phyloP scores from a whole-genome alignment of 2,888 invertebrate species.

The Caenorhabditis becei region DNA sequence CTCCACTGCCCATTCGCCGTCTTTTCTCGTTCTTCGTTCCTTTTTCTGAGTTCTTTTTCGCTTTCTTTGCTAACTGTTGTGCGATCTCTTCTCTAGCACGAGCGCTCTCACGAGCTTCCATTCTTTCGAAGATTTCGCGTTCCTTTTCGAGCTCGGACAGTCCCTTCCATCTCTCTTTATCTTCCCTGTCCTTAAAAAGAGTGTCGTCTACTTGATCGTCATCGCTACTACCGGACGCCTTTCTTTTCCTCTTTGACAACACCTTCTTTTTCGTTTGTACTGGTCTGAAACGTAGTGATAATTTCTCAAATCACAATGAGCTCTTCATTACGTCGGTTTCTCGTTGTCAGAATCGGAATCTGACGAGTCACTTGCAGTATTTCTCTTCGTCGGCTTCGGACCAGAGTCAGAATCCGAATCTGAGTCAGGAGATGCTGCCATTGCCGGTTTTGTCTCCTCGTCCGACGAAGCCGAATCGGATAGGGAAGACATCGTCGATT shows the following conservation, averaged over 20 bases:
- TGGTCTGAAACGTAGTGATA: slow-evolving; percentile 28
- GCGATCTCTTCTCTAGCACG: slow-evolving; percentile 84
- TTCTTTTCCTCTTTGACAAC: slow-evolving; percentile 39
- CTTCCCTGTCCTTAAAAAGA: slow-evolving; percentile 96
- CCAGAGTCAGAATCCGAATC: slow-evolving; percentile 42
- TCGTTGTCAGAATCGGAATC: slow-evolving; percentile 49
- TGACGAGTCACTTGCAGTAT: slow-evolving; percentile 25
- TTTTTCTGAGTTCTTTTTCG: slow-evolving; percentile 43
- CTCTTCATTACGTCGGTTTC: slow-evolving; percentile 21
- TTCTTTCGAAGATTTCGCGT: slow-evolving; percentile 96
- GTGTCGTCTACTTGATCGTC: slow-evolving; percentile 57
- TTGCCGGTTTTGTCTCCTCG: slow-evolving; percentile 11
- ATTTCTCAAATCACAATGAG: background rate
- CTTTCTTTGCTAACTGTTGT: slow-evolving; percentile 55
- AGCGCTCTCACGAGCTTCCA: slow-evolving; percentile 94
- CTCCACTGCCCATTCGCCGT: slow-evolving; percentile 86
- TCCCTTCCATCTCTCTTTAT: slow-evolving; percentile 90
- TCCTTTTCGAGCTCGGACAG: slow-evolving; percentile 98
- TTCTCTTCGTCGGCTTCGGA: slow-evolving; percentile 22
- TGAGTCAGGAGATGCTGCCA: slow-evolving; percentile 6
- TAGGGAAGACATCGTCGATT: slow-evolving; percentile 35
- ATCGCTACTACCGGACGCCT: slow-evolving; percentile 48
- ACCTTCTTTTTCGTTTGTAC: slow-evolving; percentile 39
- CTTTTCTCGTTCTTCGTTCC: slow-evolving; percentile 62
- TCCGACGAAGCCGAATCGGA: slow-evolving; percentile 55